Evolutionary conservation across 92 coral and sea anemone species (phyloP), one percentile per base, ranked within the genome.

Genomic region (Zoanthus sociatus): DNA sequence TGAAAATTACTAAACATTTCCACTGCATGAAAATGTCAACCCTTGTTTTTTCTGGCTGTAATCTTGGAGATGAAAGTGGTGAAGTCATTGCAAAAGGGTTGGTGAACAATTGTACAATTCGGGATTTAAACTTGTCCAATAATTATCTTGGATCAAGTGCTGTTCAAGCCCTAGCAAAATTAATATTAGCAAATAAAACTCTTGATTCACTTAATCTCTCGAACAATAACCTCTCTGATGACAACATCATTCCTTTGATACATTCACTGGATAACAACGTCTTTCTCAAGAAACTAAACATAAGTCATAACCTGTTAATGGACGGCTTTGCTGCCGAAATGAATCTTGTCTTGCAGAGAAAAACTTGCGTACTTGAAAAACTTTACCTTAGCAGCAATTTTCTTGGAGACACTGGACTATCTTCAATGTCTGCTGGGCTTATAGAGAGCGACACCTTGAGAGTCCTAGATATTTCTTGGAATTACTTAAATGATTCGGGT

Each of bases 401-500:
- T 45, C 87, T 97, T 1, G 95, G 90, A 37, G 86, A 78, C 1
- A 92, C 74, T 6, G 99, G 98, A 26, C 37, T 95, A 33, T 84
- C 84, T 20, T 92, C 90, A 44, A 78, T 97, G 94, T 71, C 79
- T 47, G 74, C 83, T 9, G 98, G 96, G 9, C 79, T 97, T 47
- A 91, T 56, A 53, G 92, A 85, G 64, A 83, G 92, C 8, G 70
- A 18, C 58, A 66, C 92, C n/a, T 89, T 97, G 73, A 83, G 92
- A 50, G 87, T 51, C 47, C 86, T 97, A 17, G 93, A 95, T 83
- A 84, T 97, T n/a, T 97, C 99, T 17, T 97, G 98, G 98, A 97
- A 95, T 71, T 93, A 95, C 86, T 66, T 97, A 18, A 85, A 91
- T 82, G 97, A 97, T 64, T 78, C 83, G 5, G 98, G 99, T n/a